Evolutionary conservation across 2,888 invertebrate genomes (phyloP).

Genomic region (Plutella xylostella): DNA sequence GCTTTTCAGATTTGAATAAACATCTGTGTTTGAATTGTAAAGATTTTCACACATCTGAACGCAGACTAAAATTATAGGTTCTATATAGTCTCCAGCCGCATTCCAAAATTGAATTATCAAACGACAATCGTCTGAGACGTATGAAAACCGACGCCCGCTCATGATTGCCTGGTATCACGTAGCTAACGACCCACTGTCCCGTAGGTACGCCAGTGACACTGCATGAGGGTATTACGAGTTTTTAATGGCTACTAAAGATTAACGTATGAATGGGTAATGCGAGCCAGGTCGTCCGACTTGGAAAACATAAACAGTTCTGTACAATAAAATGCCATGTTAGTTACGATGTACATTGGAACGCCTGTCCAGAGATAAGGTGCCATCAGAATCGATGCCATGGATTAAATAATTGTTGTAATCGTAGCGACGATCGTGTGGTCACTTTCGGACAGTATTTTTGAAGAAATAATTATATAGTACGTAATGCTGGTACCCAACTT

Average conservation of each 20-base stretch:
- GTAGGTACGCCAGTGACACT: slow-evolving; percentile 47
- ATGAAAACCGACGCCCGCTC: slow-evolving; percentile 21
- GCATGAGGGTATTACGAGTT: slow-evolving; percentile 48
- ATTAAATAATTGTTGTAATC: too few species aligned
- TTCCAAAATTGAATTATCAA: slow-evolving; percentile 37
- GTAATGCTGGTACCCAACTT: too few species aligned
- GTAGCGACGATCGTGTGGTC: slow-evolving; percentile 19
- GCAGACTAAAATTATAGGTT: too few species aligned
- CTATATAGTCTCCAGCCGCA: slow-evolving; percentile 22
- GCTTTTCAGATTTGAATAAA: too few species aligned
- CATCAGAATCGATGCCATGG: too few species aligned
- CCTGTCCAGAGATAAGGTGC: slow-evolving; percentile 6
- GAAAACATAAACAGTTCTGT: slow-evolving; percentile 54
- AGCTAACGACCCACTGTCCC: slow-evolving; percentile 65
- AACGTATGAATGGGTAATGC: slow-evolving; percentile 64
- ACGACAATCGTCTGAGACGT: slow-evolving; percentile 14
- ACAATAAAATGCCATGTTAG: slow-evolving; percentile 6
- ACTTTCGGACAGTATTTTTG: not conserved
- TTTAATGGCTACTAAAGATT: slow-evolving; percentile 61
- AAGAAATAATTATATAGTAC: too few species aligned
- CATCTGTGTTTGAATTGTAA: too few species aligned
- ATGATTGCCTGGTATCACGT: slow-evolving; percentile 60
- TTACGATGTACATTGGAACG: not conserved
- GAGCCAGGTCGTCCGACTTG: slow-evolving; percentile 42
- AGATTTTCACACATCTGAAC: too few species aligned